phyloP scores from a whole-genome alignment of 1,140 invertebrate genomes.

The Gryllus bimaculatus region DNA sequence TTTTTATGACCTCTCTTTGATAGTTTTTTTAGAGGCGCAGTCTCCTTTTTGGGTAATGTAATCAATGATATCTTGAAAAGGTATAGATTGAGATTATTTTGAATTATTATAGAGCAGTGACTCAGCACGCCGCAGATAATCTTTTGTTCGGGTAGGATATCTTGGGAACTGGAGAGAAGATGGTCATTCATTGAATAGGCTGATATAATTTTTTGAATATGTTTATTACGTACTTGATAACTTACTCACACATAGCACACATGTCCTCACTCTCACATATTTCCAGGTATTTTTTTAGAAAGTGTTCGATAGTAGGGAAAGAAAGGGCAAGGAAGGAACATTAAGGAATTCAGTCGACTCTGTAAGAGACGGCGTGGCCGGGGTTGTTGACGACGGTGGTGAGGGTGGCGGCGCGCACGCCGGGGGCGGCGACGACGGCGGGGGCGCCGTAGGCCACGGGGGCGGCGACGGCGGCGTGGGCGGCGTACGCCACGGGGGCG shows the following conservation, averaged over 20 bases:
- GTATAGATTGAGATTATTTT: too few species aligned
- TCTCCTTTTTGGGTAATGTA: too few species aligned
- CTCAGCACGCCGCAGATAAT: too few species aligned
- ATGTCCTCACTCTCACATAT: neutral
- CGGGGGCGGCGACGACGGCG: slow-evolving; percentile 20
- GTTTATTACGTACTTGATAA: neutral
- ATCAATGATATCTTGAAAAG: too few species aligned
- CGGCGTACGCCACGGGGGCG: slow-evolving; percentile 20
- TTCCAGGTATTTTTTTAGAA: neutral
- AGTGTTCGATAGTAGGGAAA: neutral
- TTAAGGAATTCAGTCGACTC: neutral
- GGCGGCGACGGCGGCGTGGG: slow-evolving; percentile 18
- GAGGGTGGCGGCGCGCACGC: slow-evolving; percentile 9
- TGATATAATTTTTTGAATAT: neutral
- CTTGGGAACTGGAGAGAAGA: neutral
- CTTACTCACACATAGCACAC: neutral
- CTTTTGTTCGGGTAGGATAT: too few species aligned
- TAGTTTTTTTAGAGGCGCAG: too few species aligned
- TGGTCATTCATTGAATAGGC: neutral
- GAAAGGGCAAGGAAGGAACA: neutral
- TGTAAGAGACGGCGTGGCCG: slow-evolving; percentile 12
- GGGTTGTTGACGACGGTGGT: slow-evolving; percentile 11
- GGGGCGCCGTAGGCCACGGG: slow-evolving; percentile 14
- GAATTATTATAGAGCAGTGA: too few species aligned
- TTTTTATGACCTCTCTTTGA: too few species aligned